Evolutionary conservation across 2,888 invertebrate genomes (phyloP).

Genomic region (Bembecia ichneumoniformis): DNA sequence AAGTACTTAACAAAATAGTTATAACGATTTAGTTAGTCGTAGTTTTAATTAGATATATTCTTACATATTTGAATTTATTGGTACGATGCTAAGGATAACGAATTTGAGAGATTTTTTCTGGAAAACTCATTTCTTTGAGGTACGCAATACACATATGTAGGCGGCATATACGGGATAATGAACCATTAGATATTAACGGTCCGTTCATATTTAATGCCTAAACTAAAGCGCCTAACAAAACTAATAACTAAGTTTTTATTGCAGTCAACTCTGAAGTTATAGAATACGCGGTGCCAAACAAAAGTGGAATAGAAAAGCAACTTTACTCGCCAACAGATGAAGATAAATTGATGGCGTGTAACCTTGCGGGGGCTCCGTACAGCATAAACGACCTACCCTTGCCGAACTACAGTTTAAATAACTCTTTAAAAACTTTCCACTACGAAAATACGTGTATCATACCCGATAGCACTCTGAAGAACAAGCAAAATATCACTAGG

Average conservation of each 20-base stretch:
- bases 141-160: too few relatives aligned
- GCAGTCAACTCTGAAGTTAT: constrained; percentile 58
- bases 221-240: not conserved
- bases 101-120: too few relatives aligned
- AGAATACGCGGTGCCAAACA: constrained; percentile 70
- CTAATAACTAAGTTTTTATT: constrained; percentile 23
- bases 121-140: too few relatives aligned
- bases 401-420: constrained; percentile 73
- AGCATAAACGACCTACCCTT: constrained; percentile 64
- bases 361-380: constrained; percentile 45
- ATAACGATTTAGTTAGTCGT: not conserved
- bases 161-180: too few relatives aligned
- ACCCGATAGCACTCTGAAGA: constrained; percentile 58
- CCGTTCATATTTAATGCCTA: not conserved
- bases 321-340: constrained; percentile 67
- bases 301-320: constrained; percentile 54
- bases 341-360: constrained; percentile 62
- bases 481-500: constrained; percentile 55
- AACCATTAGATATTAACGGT: not conserved
- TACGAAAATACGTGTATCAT: constrained; percentile 63
- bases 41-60: too few relatives aligned
- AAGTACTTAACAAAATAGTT: not conserved
- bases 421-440: constrained; percentile 67
- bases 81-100: too few relatives aligned
- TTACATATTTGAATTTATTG: too few relatives aligned